Base-by-base conservation (phyloP, 2,113 vertebrate species). In the Sorex fumeus region DNA sequence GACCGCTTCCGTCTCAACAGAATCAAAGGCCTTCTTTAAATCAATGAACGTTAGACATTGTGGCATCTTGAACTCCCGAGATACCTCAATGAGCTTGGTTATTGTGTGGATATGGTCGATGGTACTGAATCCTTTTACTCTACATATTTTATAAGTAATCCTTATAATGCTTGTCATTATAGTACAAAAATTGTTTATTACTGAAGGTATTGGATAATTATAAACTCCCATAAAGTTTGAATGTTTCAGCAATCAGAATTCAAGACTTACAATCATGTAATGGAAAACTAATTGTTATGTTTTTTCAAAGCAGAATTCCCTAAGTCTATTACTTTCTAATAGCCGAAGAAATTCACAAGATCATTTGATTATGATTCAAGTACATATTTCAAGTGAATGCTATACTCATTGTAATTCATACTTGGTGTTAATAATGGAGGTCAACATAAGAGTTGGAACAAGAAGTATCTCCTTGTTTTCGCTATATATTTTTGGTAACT, bases 371-470 rank as follows among this genome's bases (percentile, higher is more conserved):
- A 83, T 43, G 12, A 67, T 43, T 80, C 27, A 78, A 64, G 16
- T 69, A 1, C 0, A 76, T 27, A 86, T 74, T 82, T 69, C 27
- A 93, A 80, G 10, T 88, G 23, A 82, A 69, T 88, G 19, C 36
- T 82, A 28, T 0, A 43, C 3, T 50, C 10, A 78, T 66, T 84
- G n/a, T 30, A 71, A 70, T 89, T 86, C 6, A 53, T n/a, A 3
- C 4, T 88, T 79, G 13, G n/a, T 83, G 66, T 57, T 88, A 93
- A n/a, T 71, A 34, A 67, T n/a, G 23, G 64, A 25, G 76, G 7
- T 43, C 15, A n/a, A 1, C 64, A 67, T 36, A 4, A n/a, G 57
- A 16, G 34, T 18, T 77, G 2, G 7, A 64, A 40, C 34, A 2
- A 72, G 36, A 91, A 36, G 34, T 28, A 70, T 85, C 34, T 79